phyloP scores from a whole-genome alignment of 2,888 invertebrate genomes.

The Pasiphila rectangulata region DNA sequence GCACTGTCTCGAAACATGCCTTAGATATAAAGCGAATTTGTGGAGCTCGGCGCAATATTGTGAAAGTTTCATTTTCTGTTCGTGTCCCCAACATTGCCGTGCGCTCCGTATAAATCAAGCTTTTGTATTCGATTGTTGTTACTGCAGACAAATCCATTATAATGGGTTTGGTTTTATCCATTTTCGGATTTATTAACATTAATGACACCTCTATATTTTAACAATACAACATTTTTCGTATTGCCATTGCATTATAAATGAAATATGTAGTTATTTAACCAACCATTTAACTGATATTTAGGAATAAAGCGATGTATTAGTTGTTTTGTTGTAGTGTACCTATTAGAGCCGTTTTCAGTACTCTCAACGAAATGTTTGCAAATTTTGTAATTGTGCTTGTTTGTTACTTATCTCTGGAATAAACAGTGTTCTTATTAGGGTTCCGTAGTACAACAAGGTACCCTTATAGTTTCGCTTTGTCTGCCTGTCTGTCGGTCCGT shows the following conservation, averaged over 20 bases:
- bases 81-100: slow-evolving; percentile 34
- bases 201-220: neutral
- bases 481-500: too few species aligned
- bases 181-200: slow-evolving; percentile 1
- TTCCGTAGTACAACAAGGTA: too few species aligned
- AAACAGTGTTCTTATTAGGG: too few species aligned
- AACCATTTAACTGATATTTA: too few species aligned
- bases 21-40: slow-evolving; percentile 56
- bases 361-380: too few species aligned
- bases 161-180: neutral
- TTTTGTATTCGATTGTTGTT: slow-evolving; percentile 28
- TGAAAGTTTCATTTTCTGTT: slow-evolving; percentile 43
- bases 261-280: too few species aligned
- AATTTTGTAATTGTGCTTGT: too few species aligned
- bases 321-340: too few species aligned
- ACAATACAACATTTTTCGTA: neutral
- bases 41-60: slow-evolving; percentile 54
- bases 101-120: slow-evolving; percentile 29
- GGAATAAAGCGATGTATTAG: too few species aligned
- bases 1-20: slow-evolving; percentile 45
- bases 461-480: too few species aligned
- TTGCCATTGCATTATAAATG: neutral
- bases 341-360: too few species aligned
- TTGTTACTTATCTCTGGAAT: too few species aligned
- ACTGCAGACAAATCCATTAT: slow-evolving; percentile 4